These are phyloP conservation scores for Paradoxurus hermaphroditus DNA, from an alignment of 2,113 vertebrate species.

Conservation along the genomic window DNA sequence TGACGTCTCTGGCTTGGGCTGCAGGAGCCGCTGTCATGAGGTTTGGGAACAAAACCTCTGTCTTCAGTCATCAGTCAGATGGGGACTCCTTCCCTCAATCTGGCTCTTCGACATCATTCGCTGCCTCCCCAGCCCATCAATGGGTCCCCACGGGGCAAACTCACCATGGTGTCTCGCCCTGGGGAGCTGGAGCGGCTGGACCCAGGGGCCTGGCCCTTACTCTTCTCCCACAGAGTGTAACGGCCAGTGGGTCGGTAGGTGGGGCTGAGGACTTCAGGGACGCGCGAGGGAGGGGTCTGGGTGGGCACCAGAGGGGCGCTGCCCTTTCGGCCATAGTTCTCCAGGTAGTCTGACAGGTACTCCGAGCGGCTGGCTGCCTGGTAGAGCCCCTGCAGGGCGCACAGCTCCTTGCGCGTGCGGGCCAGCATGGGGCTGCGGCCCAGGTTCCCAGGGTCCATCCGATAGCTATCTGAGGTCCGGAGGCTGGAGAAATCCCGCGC, in stretches of 20 bases:
- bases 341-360: conserved; percentile 79
- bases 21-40: background rate
- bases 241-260: conserved; percentile 79
- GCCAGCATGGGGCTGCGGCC: conserved; percentile 51
- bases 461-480: conserved; percentile 81
- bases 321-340: conserved; percentile 74
- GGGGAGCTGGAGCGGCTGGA: conserved; percentile 41
- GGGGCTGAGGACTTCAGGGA: conserved; percentile 69
- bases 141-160: conserved; percentile 15
- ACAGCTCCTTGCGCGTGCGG: conserved; percentile 71
- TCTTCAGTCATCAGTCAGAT: background rate
- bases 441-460: conserved; percentile 55
- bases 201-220: conserved; percentile 46
- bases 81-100: background rate
- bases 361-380: conserved; percentile 74
- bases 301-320: conserved; percentile 45
- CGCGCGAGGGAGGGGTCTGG: conserved; percentile 31
- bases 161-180: conserved; percentile 72
- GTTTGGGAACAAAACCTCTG: background rate
- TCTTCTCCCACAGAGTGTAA: conserved; percentile 82
- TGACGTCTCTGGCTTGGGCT: background rate
- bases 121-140: conserved; percentile 27
- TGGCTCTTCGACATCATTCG: background rate
- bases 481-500: conserved; percentile 90
- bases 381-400: conserved; percentile 79